Conservation (phyloP, 2,888 invertebrate genomes). For the Eledona agricola region DNA sequence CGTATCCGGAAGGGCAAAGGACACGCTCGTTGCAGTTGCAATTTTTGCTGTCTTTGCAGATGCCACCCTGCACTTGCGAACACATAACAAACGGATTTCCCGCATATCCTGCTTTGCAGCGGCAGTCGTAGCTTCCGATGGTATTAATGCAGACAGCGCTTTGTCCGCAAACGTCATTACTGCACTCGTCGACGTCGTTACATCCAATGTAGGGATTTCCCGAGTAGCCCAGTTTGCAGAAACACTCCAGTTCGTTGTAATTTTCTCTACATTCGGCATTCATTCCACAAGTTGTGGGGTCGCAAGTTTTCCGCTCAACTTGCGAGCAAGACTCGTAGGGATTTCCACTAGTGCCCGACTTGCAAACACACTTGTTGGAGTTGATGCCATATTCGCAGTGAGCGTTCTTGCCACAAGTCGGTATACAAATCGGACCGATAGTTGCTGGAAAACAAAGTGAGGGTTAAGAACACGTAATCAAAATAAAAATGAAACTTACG, state of each 20-base stretch:
- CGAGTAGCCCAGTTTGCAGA: slow-evolving; percentile 82
- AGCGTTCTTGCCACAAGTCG: slow-evolving; percentile 82
- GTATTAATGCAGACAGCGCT: slow-evolving; percentile 92
- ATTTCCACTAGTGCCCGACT: slow-evolving; percentile 85
- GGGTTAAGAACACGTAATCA: too few species aligned
- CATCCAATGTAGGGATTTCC: slow-evolving; percentile 88
- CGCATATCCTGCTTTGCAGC: slow-evolving; percentile 83
- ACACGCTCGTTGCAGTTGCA: slow-evolving; percentile 77
- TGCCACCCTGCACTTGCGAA: slow-evolving; percentile 73
- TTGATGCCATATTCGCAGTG: slow-evolving; percentile 85
- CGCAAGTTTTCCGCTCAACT: slow-evolving; percentile 76
- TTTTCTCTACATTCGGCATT: slow-evolving; percentile 84
- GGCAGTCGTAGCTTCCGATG: slow-evolving; percentile 87
- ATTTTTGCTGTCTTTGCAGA: slow-evolving; percentile 74
- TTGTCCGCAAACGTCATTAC: slow-evolving; percentile 79
- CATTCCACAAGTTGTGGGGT: slow-evolving; percentile 76
- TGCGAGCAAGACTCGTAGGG: slow-evolving; percentile 84
- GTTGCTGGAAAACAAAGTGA: slow-evolving; percentile 71
- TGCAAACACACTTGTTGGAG: slow-evolving; percentile 82
- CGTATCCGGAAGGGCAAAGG: slow-evolving; percentile 79
- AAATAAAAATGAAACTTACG: slow-evolving; percentile 70
- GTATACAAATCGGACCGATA: slow-evolving; percentile 79
- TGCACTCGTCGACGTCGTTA: slow-evolving; percentile 85
- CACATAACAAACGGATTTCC: slow-evolving; percentile 91
- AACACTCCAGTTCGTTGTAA: slow-evolving; percentile 78